A percentile compares a stretch with the other conserved stretches of the same genome.
These are phyloP conservation scores for Octodon degus DNA, from an alignment of 2,113 vertebrate genomes.

Conservation along the genomic window DNA sequence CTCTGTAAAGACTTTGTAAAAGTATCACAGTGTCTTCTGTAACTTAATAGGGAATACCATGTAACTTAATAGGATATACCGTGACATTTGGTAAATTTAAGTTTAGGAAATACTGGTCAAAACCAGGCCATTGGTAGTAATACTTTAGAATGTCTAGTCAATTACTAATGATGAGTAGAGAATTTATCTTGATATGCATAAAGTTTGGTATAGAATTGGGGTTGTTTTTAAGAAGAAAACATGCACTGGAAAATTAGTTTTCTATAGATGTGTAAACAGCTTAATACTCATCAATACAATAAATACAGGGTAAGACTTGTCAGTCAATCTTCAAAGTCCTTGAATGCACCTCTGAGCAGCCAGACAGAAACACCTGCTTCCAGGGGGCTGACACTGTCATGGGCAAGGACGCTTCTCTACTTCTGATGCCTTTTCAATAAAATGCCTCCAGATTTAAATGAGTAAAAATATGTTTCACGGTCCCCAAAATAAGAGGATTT, in stretches of 20 bases:
- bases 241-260: background rate
- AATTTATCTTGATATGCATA: background rate
- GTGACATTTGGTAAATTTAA: conserved; percentile 8
- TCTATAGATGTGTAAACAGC: background rate
- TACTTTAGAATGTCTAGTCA: background rate
- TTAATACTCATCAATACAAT: background rate
- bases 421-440: background rate
- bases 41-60: background rate
- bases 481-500: background rate
- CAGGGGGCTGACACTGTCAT: background rate
- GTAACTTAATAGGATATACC: too few species aligned
- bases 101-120: conserved; percentile 3
- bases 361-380: background rate
- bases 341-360: background rate
- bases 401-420: background rate
- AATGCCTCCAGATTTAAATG: background rate
- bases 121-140: background rate
- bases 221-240: background rate
- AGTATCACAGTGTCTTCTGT: background rate
- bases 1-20: background rate
- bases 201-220: background rate
- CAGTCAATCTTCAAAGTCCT: background rate
- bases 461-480: background rate
- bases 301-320: background rate
- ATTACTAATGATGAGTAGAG: background rate